A percentile compares a stretch with the other conserved stretches of the same genome.
phyloP scores from a whole-genome alignment of 1,140 invertebrate species.

The Yoshiicerus persimilis region DNA sequence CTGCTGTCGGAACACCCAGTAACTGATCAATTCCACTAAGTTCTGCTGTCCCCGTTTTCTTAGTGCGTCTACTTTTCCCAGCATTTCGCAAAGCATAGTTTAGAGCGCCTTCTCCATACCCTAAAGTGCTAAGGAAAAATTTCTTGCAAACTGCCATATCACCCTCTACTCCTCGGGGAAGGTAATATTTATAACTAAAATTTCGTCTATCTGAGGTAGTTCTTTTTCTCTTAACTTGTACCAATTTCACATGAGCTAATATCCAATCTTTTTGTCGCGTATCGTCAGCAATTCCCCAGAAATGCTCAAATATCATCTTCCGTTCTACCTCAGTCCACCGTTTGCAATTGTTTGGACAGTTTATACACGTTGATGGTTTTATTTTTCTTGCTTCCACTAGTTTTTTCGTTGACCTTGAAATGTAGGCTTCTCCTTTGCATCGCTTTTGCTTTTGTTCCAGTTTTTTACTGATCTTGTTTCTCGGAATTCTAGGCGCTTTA shows the following conservation, averaged over 20 bases:
- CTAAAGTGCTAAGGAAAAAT: not conserved
- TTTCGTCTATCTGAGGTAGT: not conserved
- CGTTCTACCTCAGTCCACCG: not conserved
- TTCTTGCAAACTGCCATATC: conserved; percentile 9
- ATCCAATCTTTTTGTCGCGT: conserved; percentile 8
- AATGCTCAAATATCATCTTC: conserved; percentile 1
- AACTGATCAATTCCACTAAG: not conserved
- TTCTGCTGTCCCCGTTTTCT: not conserved
- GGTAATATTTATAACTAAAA: not conserved
- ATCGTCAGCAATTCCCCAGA: conserved; percentile 3
- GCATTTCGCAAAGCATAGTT: not conserved
- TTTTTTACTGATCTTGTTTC: not conserved
- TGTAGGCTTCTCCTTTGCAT: not conserved
- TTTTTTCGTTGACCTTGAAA: not conserved
- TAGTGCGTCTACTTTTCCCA: not conserved
- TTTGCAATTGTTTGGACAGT: not conserved
- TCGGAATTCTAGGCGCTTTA: not conserved
- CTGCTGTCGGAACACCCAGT: not conserved
- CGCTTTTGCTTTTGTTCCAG: not conserved
- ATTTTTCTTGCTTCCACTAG: not conserved
- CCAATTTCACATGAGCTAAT: conserved; percentile 12
- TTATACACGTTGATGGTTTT: not conserved
- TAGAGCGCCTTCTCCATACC: not conserved
- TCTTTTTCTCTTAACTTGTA: not conserved
- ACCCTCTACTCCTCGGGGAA: not conserved